Conservation (phyloP, 2,797 vertebrate genomes). For the Acipenser ruthenus region DNA sequence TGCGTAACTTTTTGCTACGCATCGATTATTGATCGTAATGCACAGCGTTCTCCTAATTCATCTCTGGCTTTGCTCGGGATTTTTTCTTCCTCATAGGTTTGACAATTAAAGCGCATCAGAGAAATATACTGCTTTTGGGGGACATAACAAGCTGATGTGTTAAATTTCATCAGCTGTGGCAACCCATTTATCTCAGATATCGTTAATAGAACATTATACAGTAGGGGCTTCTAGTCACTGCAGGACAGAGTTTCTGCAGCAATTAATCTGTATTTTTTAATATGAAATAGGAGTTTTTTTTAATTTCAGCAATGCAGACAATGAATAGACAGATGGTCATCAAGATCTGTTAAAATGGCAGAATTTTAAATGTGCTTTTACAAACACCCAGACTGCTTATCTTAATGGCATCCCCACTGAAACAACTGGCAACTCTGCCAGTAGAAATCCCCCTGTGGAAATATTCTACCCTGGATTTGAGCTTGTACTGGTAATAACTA, state of each 20-base stretch:
- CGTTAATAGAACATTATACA: background rate
- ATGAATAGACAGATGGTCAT: too few relatives aligned
- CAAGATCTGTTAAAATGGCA: too few relatives aligned
- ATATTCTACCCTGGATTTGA: too few relatives aligned
- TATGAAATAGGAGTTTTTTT: background rate
- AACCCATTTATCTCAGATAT: background rate
- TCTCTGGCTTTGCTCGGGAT: background rate
- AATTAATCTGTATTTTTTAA: background rate
- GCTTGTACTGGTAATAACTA: too few relatives aligned
- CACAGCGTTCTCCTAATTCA: background rate
- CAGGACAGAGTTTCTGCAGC: background rate
- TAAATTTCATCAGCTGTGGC: background rate
- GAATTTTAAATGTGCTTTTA: too few relatives aligned
- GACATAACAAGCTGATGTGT: background rate
- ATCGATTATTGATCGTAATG: background rate
- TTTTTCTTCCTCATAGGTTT: background rate
- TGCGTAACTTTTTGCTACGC: background rate
- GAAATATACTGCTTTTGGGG: background rate
- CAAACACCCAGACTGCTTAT: too few relatives aligned
- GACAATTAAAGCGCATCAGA: background rate
- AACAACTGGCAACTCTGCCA: too few relatives aligned
- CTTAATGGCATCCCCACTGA: too few relatives aligned
- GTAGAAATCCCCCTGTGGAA: too few relatives aligned
- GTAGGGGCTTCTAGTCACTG: background rate
- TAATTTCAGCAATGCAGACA: too few relatives aligned